Evolutionary conservation across 1,140 invertebrate genomes (phyloP), one percentile per base, ranked within the genome.

Genomic region (Bombus polaris): DNA sequence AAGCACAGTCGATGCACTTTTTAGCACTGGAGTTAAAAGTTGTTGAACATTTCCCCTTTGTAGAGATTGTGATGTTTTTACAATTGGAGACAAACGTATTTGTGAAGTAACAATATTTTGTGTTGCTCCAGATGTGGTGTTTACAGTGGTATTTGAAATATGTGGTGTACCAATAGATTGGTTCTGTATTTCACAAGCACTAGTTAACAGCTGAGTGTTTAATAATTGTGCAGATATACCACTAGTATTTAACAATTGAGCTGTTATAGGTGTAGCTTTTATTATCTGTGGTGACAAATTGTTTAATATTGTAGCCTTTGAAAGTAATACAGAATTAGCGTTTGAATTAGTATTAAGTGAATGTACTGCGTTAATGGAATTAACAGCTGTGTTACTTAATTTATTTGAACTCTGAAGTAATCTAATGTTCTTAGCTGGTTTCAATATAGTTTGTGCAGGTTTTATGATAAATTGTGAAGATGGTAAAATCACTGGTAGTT

Each of bases 241-340:
- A 83, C 90, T 93, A 13, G 90, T 80, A 74, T 92, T 94, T 35
- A 94, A 85, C 1, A 93, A 71, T 65, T 93, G 92, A 66, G 93
- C 88, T 10, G 90, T 90, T 39, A 92, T 82, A 22, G 92, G 89
- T 28, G 90, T 85, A 53, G 86, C 86, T 81, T 92, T 93, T 42
- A 92, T 85, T 65, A 92, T 73, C 70, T 91, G 90, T 37, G 93
- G 91, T 42, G 92, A 83, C n/a, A 94, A 70, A 3, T 91, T 92
- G 78, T 94, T 94, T 22, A 94, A 28, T 18, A 94, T 12, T 0
- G 91, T 90, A 44, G 92, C 83, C 85, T 95, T 94, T 53, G 94
- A 92, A 74, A 94, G 62, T 70, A 94, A 65, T 42, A 95, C 81
- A 13, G 93, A 92, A 89, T 92, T 92, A 37, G 93, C 86, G 35